Conservation (phyloP, 2,888 invertebrate genomes). For the Digitonthophagus gazella region DNA sequence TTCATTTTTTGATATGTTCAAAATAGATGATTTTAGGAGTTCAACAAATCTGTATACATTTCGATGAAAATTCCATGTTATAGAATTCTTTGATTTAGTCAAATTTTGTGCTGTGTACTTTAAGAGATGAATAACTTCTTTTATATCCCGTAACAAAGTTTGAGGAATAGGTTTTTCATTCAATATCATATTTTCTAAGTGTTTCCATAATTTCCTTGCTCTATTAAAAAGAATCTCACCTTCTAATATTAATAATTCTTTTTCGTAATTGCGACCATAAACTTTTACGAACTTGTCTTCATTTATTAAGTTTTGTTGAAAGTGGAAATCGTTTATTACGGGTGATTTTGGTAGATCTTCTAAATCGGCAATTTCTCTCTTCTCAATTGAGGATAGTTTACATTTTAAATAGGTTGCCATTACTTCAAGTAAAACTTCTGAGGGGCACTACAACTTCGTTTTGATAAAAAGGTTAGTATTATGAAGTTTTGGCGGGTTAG, state of each 20-base stretch:
- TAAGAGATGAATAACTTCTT: constrained; percentile 32
- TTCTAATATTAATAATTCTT: constrained; percentile 28
- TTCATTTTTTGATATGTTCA: constrained; percentile 27
- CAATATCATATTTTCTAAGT: constrained; percentile 40
- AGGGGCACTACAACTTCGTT: background rate
- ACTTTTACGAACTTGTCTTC: constrained; percentile 18
- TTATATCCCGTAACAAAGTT: constrained; percentile 25
- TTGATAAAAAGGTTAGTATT: too few species aligned
- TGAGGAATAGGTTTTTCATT: constrained; percentile 26
- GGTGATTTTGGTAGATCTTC: constrained; percentile 7
- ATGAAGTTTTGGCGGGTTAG: background rate
- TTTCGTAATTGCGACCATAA: constrained; percentile 27
- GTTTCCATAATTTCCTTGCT: constrained; percentile 39
- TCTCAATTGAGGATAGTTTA: constrained; percentile 17
- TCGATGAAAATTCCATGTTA: constrained; percentile 1
- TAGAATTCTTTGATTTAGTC: background rate
- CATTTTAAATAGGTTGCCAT: constrained; percentile 24
- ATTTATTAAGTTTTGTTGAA: background rate
- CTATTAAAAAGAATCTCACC: constrained; percentile 28
- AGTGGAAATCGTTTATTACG: background rate
- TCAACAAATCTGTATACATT: constrained; percentile 20
- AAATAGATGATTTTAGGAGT: constrained; percentile 28
- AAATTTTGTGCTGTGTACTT: constrained; percentile 24
- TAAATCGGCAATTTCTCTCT: constrained; percentile 8
- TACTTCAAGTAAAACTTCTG: background rate